Percentiles rank a stretch among this genome's conserved stretches.
These are phyloP conservation scores for Aplysia californica DNA, from an alignment of 1,140 invertebrate species.

Conservation along the genomic window DNA sequence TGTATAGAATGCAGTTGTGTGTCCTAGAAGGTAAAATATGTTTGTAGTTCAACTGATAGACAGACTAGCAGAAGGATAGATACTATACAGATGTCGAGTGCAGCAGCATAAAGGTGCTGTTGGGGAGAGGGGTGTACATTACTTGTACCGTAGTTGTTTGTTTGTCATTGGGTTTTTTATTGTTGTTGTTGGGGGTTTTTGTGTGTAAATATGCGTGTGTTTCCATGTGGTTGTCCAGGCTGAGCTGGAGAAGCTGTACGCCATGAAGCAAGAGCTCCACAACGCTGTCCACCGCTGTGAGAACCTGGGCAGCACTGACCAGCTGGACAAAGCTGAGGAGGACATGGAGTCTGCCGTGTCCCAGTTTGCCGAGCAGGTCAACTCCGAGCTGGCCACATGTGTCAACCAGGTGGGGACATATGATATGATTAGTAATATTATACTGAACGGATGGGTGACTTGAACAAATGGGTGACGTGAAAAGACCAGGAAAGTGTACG, in stretches of 20 bases:
- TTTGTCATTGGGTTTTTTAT: no score
- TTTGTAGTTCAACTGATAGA: no score
- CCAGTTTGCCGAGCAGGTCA: slow-evolving; percentile 84
- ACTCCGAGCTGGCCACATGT: slow-evolving; percentile 86
- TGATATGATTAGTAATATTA: neutral
- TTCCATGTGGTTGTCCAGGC: slow-evolving; percentile 64
- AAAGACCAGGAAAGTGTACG: no score
- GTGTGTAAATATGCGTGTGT: neutral
- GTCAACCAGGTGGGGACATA: slow-evolving; percentile 84
- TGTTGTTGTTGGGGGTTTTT: no score
- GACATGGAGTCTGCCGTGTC: slow-evolving; percentile 83
- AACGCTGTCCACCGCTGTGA: slow-evolving; percentile 91
- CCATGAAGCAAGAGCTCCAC: slow-evolving; percentile 86
- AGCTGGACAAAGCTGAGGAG: slow-evolving; percentile 88
- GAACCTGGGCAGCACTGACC: slow-evolving; percentile 89
- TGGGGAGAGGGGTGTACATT: no score
- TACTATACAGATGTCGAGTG: no score
- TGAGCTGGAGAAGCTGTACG: slow-evolving; percentile 86
- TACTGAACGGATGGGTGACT: no score
- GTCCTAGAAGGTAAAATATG: no score
- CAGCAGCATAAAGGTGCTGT: no score
- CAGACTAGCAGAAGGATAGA: no score
- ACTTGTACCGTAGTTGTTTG: no score
- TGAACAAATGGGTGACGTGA: neutral
- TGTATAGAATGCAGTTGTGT: no score